Base-by-base conservation (phyloP, 2,888 invertebrate species). In the Empis stercorea region DNA sequence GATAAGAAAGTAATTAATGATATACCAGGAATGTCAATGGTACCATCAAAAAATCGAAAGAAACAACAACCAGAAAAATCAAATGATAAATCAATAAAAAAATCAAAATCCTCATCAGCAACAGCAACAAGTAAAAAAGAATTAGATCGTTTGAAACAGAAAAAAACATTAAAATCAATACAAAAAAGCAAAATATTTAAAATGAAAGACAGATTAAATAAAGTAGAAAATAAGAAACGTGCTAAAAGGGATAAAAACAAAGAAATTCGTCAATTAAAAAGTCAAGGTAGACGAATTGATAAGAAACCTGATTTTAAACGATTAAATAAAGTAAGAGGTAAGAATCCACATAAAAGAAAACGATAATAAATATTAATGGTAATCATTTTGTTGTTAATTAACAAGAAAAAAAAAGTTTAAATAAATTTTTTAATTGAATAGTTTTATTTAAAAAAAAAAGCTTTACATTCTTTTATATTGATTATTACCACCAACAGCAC, bases 151-250 rank as follows among this genome's bases (percentile, higher is more conserved):
- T 69, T 78, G 51, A 71, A 85, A 10, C 84, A 83, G 57, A 78
- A 78, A 52, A 78, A 82, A 61, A 83, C 85, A 0, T 73, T 81
- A 1, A 81, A 81, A 57, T 79, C 80, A 61, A 73, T 87, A 14
- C 78, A 84, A 59, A 82, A 83, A 54, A 87, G 84, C 60, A 86
- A 83, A 73, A 76, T 78, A 1, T 87, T 82, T 58, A 80, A 84
- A 70, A 76, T 76, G 67, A 86, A 87, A 60, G 80, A 78, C 55
- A 80, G 79, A 62, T 59, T 85, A 23, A 84, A 86, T 51, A 75
- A 77, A 53, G 70, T 74, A 44, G 78, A 79, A 54, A 84, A 85
- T 60, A 80, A 75, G 56, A 86, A 84, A 63, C 79, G 80, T 60
- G 73, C 80, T 1, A 62, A 67, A 56, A 68, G 70, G 36, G 62